phyloP scores from a whole-genome alignment of 2,888 invertebrate genomes.

The Cryptus armator region DNA sequence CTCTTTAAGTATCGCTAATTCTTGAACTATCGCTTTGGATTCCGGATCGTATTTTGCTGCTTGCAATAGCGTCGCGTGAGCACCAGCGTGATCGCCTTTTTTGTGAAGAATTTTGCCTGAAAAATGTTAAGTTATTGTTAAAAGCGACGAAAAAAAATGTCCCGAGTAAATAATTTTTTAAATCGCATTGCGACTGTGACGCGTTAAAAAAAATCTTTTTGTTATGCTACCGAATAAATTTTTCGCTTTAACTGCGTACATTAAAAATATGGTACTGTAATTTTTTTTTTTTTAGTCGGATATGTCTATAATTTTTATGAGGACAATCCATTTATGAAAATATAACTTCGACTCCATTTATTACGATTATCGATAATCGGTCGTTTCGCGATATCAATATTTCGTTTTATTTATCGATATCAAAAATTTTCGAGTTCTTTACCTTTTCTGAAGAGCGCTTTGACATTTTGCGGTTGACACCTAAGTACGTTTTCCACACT shows the following conservation, averaged over 20 bases:
- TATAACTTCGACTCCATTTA: too few species aligned
- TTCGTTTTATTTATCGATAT: background rate
- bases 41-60: constrained; percentile 89
- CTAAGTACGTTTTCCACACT: constrained; percentile 93
- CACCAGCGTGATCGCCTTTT: constrained; percentile 90
- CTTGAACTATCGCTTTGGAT: constrained; percentile 87
- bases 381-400: background rate
- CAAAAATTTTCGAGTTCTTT: constrained; percentile 80
- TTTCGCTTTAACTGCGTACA: background rate
- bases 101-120: constrained; percentile 88
- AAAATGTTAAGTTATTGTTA: constrained; percentile 16
- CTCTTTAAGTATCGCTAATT: constrained; percentile 87
- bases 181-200: too few species aligned
- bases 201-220: too few species aligned
- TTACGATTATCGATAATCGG: too few species aligned
- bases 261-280: too few species aligned
- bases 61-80: constrained; percentile 88
- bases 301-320: background rate
- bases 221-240: background rate
- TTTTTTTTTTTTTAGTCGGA: background rate
- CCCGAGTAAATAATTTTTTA: too few species aligned
- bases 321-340: background rate
- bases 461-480: constrained; percentile 95
- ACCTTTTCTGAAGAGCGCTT: constrained; percentile 95
- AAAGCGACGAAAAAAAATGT: too few species aligned